Evolutionary conservation across 2,113 vertebrate genomes (phyloP).

Genomic region (Excalfactoria chinensis): DNA sequence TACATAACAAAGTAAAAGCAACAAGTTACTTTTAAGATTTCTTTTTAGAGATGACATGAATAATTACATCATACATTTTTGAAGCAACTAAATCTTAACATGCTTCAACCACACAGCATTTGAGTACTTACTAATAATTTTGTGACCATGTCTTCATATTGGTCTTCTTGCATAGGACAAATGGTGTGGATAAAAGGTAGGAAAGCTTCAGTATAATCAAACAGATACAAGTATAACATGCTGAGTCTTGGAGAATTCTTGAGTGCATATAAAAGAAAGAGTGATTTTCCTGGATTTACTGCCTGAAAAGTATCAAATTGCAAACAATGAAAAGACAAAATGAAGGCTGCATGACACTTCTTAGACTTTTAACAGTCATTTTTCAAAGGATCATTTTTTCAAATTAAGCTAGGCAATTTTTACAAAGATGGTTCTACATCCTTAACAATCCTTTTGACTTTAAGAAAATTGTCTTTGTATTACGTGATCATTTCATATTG

Average conservation of each 20-base stretch:
- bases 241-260: slow-evolving; percentile 92
- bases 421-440: neutral
- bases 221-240: slow-evolving; percentile 92
- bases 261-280: slow-evolving; percentile 92
- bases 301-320: slow-evolving; percentile 77
- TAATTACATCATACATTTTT: neutral
- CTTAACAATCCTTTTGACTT: neutral
- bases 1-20: neutral
- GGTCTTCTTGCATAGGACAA: slow-evolving; percentile 80
- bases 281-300: slow-evolving; percentile 88
- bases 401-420: neutral
- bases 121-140: slow-evolving; percentile 80
- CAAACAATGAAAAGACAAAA: neutral
- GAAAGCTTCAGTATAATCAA: slow-evolving; percentile 92
- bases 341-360: neutral
- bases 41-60: neutral
- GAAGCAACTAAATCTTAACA: neutral
- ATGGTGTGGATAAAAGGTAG: slow-evolving; percentile 93
- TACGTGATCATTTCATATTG: neutral
- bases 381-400: neutral
- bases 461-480: neutral
- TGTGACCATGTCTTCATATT: slow-evolving; percentile 70
- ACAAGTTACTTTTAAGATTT: neutral
- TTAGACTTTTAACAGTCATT: neutral
- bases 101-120: neutral